Conservation (phyloP, 2,113 vertebrate species). For the Morone chrysops region DNA sequence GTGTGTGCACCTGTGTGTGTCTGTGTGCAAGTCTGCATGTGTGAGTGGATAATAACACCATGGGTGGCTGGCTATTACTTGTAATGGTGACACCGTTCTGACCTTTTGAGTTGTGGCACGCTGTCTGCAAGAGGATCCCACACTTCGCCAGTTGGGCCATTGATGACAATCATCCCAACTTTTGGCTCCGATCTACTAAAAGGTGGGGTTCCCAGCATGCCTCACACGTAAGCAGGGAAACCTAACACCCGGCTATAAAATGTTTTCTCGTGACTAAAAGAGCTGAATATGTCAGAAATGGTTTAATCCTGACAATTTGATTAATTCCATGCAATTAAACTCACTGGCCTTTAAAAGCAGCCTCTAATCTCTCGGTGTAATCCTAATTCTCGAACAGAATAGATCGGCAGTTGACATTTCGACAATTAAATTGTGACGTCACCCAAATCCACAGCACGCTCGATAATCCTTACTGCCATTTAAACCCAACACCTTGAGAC, state of each 20-base stretch:
- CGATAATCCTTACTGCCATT: conserved; percentile 79
- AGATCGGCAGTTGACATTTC: conserved; percentile 76
- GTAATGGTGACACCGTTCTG: conserved; percentile 72
- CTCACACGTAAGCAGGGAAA: conserved; percentile 50
- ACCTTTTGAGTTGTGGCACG: conserved; percentile 65
- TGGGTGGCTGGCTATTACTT: conserved; percentile 69
- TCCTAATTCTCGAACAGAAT: conserved; percentile 69
- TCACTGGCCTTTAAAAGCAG: conserved; percentile 74
- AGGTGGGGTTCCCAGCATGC: conserved; percentile 58
- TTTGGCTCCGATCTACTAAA: conserved; percentile 14
- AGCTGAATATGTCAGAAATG: conserved; percentile 43
- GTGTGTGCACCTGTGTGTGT: conserved; percentile 39
- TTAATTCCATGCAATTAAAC: conserved; percentile 76
- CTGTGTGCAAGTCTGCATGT: conserved; percentile 35
- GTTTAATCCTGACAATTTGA: conserved; percentile 69
- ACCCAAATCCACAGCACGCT: conserved; percentile 30
- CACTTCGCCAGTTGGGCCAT: conserved; percentile 34
- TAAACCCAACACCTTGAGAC: conserved; percentile 76
- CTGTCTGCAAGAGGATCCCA: conserved; percentile 46
- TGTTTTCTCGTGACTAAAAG: conserved; percentile 55
- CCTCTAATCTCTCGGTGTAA: conserved; percentile 69
- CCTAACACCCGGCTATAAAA: conserved; percentile 45
- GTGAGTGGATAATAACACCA: conserved; percentile 58
- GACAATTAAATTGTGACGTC: conserved; percentile 75
- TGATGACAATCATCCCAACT: conserved; percentile 38